phyloP scores from a whole-genome alignment of 1,140 invertebrate species.

The Zaprionus gabonicus region DNA sequence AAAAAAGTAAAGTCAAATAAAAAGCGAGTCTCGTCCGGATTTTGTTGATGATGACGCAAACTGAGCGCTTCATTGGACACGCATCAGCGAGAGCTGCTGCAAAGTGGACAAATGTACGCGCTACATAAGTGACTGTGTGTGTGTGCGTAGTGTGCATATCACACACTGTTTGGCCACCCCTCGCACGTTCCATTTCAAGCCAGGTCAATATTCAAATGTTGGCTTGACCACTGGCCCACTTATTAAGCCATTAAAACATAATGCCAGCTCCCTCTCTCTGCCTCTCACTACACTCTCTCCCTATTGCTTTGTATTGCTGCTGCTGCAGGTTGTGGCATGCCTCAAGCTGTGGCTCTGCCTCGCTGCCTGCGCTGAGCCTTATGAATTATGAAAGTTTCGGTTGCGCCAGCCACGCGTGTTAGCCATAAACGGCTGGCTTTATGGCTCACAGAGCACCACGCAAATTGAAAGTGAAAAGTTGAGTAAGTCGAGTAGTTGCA shows the following conservation, averaged over 20 bases:
- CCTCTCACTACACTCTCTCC: slow-evolving; percentile 41
- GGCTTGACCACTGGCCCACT: slow-evolving; percentile 47
- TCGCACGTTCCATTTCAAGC: not conserved
- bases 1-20: slow-evolving; percentile 62
- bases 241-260: slow-evolving; percentile 77
- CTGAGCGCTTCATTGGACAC: slow-evolving; percentile 57
- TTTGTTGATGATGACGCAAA: slow-evolving; percentile 60
- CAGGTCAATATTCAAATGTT: slow-evolving; percentile 71
- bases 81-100: slow-evolving; percentile 31
- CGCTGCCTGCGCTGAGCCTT: slow-evolving; percentile 35
- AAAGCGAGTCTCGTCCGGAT: slow-evolving; percentile 52
- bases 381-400: slow-evolving; percentile 77
- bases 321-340: slow-evolving; percentile 40
- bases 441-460: slow-evolving; percentile 63
- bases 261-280: slow-evolving; percentile 38
- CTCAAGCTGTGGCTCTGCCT: slow-evolving; percentile 34
- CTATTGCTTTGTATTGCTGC: slow-evolving; percentile 52
- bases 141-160: slow-evolving; percentile 27
- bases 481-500: slow-evolving; percentile 46
- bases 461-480: slow-evolving; percentile 81
- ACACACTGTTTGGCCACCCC: not conserved
- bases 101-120: slow-evolving; percentile 18
- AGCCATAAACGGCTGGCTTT: slow-evolving; percentile 76
- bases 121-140: slow-evolving; percentile 7
- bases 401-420: slow-evolving; percentile 71